Percentiles rank a stretch among this genome's conserved stretches.
Evolutionary conservation across 2,797 vertebrate genomes (phyloP).

Genomic region (Erithacus rubecula): DNA sequence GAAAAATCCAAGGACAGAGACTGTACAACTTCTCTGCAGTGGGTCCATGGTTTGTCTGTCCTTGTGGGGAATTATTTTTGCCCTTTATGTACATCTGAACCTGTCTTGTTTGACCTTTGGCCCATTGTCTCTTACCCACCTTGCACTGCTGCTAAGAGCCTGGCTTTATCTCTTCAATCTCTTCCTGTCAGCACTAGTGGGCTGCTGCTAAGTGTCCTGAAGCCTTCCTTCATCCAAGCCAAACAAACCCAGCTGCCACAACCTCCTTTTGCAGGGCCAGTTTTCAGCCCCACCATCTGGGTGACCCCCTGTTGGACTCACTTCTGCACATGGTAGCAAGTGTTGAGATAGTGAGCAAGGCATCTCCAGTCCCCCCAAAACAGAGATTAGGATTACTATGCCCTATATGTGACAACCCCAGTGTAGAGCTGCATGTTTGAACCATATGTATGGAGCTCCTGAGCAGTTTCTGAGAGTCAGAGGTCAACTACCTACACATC

Average conservation of each 20-base stretch:
- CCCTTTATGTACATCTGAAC: not conserved
- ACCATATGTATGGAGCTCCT: not conserved
- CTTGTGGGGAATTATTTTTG: not conserved
- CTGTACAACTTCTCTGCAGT: fast-evolving
- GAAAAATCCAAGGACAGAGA: not conserved
- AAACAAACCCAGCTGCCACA: not conserved
- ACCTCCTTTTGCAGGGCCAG: not conserved
- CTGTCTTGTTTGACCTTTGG: not conserved
- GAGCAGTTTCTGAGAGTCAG: not conserved
- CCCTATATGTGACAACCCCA: not conserved
- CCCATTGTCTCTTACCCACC: not conserved
- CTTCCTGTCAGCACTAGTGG: fast-evolving
- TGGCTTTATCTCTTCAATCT: not conserved
- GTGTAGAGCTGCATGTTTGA: not conserved
- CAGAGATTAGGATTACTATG: not conserved
- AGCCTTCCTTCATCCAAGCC: not conserved
- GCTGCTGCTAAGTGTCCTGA: not conserved
- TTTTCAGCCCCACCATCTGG: not conserved
- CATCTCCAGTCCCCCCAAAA: not conserved
- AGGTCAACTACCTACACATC: conserved; percentile 27
- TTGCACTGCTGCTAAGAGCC: not conserved
- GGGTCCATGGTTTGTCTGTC: not conserved
- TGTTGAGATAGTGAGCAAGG: not conserved
- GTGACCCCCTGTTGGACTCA: not conserved
- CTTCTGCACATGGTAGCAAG: not conserved